Conservation (phyloP, 2,113 vertebrate genomes). For the Alligator sinensis region DNA sequence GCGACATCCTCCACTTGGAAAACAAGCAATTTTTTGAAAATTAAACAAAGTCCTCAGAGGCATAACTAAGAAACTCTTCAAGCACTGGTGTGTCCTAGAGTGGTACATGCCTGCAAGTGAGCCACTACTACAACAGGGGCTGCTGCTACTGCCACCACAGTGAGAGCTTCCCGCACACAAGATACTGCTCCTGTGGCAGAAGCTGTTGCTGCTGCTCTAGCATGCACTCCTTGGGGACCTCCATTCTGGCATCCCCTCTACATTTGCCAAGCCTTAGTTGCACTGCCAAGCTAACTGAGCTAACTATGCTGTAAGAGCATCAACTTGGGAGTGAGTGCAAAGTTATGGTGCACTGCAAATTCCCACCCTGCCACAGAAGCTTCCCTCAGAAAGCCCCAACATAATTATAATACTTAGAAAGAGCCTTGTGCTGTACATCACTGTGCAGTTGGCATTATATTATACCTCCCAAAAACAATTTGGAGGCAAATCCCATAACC, state of each 20-base stretch:
- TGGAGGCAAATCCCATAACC: neutral
- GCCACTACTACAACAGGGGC: neutral
- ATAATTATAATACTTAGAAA: neutral
- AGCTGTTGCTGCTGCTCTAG: no score
- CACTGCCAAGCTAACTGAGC: neutral
- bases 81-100: no score
- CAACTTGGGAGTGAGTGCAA: neutral
- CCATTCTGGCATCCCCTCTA: no score
- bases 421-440: neutral
- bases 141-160: neutral
- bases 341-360: neutral
- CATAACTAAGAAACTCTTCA: no score
- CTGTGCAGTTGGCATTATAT: neutral
- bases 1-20: no score
- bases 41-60: no score
- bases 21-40: no score
- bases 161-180: no score
- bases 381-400: neutral
- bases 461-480: neutral
- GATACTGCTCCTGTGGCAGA: no score
- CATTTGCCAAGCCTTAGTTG: no score
- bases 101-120: no score
- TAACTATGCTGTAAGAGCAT: neutral
- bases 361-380: fast-evolving
- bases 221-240: no score